Evolutionary conservation across 2,888 invertebrate species (phyloP), one percentile per base, ranked within the genome.

Genomic region (Mesochorus sp.): DNA sequence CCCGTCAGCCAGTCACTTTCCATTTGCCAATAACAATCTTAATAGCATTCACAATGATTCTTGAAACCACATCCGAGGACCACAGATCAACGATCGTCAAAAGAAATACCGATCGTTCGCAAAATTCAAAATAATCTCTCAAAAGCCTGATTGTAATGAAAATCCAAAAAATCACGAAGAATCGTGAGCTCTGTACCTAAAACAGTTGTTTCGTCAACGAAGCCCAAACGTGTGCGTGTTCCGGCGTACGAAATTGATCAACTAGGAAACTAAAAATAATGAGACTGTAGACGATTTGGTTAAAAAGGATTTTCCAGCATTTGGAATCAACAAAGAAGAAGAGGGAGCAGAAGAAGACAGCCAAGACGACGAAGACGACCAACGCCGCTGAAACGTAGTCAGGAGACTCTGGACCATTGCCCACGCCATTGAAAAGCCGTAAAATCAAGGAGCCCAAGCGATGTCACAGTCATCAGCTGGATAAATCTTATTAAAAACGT

Each of bases 1-100:
- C 42, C 70, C 34, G 62, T n/a, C 78, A 81, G 67, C 71, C 81
- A 78, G 74, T 62, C n/a, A 53, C 49, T 68, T 76, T 72, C 31
- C 47, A 47, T 24, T 1, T 8, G 62, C 66, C 66, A 37, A 51
- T 37, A 47, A 55, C 55, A 47, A 70, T 51, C 37, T 49, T 21
- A 53, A 14, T 17, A 61, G 8, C 55, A 39, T 57, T 70, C 51
- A 57, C 47, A 74, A 55, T 49, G 31, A 61, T 5, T 49, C 62
- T 47, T 70, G 74, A 77, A 68, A 28, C 17, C 19, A 64, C 72
- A 57, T 28, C n/a, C n/a, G n/a, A n/a, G 55, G 44, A 66, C 51
- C 47, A 59, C 31, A 39, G 24, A 77, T 26, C 21, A 67, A 49
- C 55, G 73, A 49, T 73, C 34, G 66, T 31, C 10, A 19, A 39